Percentiles rank a stretch among this genome's conserved stretches.
Evolutionary conservation across 2,888 invertebrate species (phyloP).

Genomic region (Agrochola circellaris): DNA sequence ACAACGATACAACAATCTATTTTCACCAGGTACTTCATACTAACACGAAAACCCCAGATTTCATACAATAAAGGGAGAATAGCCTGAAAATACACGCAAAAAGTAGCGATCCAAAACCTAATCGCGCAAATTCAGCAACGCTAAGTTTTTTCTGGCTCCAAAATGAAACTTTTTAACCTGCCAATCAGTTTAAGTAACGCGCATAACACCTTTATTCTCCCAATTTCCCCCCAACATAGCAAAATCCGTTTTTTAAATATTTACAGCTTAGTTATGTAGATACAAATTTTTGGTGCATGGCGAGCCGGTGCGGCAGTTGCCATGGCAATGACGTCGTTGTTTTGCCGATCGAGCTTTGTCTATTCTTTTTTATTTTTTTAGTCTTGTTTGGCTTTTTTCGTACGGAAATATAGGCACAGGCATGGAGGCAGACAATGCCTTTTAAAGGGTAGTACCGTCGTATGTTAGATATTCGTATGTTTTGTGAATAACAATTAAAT

Average conservation of each 20-base stretch:
- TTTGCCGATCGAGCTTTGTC: slow-evolving; percentile 86
- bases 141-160: slow-evolving; percentile 31
- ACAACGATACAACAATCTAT: too few species aligned
- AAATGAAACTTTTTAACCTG: slow-evolving; percentile 56
- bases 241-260: slow-evolving; percentile 66
- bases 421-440: slow-evolving; percentile 75
- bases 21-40: too few species aligned
- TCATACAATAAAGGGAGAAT: slow-evolving; percentile 3
- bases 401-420: slow-evolving; percentile 79
- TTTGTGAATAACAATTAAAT: slow-evolving; percentile 59
- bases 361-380: slow-evolving; percentile 79
- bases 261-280: slow-evolving; percentile 67
- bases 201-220: slow-evolving; percentile 39
- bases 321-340: slow-evolving; percentile 86
- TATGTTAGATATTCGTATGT: slow-evolving; percentile 68
- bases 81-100: not conserved
- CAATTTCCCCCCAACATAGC: slow-evolving; percentile 56
- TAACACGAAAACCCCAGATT: not conserved
- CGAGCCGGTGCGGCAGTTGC: slow-evolving; percentile 82
- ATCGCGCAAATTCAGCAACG: slow-evolving; percentile 35
- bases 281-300: slow-evolving; percentile 78
- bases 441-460: slow-evolving; percentile 67
- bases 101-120: slow-evolving; percentile 20
- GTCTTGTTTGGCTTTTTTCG: slow-evolving; percentile 77
- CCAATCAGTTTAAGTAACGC: slow-evolving; percentile 50